Percentiles rank a stretch among this genome's conserved stretches.
Evolutionary conservation across 2,888 invertebrate species (phyloP).

Genomic region (Lasioglossum vierecki): DNA sequence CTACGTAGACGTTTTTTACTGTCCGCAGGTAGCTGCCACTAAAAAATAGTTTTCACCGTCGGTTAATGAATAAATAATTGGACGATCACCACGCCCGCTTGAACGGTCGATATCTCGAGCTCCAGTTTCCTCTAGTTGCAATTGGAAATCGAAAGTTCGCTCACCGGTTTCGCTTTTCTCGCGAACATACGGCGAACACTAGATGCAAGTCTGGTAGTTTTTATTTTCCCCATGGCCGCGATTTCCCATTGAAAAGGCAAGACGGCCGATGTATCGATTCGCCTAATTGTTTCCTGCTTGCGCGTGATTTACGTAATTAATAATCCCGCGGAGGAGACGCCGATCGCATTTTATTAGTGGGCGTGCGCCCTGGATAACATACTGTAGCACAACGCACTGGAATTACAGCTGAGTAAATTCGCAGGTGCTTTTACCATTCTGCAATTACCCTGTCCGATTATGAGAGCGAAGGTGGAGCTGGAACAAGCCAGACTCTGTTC

Average conservation of each 20-base stretch:
- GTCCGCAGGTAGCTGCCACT: not conserved
- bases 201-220: not conserved
- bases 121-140: not conserved
- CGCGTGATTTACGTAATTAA: slow-evolving; percentile 1
- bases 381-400: not conserved
- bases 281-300: not conserved
- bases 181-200: not conserved
- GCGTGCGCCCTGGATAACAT: not conserved
- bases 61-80: not conserved
- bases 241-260: not conserved
- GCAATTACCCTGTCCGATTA: not conserved
- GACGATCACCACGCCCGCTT: not conserved
- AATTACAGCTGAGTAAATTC: not conserved
- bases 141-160: not conserved
- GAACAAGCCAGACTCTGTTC: too few relatives aligned
- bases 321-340: not conserved
- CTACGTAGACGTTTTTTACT: not conserved
- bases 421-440: not conserved
- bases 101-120: not conserved
- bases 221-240: not conserved
- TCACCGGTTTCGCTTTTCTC: not conserved
- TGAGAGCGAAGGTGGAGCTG: not conserved
- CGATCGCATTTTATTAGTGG: not conserved
- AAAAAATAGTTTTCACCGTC: not conserved
- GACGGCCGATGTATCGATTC: not conserved